Evolutionary conservation across 2,797 vertebrate species (phyloP), one percentile per base, ranked within the genome.

Genomic region (Tarsius wallacei): DNA sequence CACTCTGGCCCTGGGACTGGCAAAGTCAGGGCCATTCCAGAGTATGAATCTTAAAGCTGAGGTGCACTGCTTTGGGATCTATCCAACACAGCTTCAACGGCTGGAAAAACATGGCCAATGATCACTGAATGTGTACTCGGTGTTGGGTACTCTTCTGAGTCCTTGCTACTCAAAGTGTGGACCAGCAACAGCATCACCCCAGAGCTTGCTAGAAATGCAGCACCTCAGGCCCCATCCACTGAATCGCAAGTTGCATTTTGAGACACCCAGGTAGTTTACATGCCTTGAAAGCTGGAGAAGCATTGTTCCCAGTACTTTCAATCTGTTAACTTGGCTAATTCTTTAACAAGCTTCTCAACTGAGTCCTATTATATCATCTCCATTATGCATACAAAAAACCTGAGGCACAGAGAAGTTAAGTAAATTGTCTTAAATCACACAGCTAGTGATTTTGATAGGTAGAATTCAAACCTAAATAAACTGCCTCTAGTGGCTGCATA

Each of bases 401-500:
- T 74, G 73, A 28, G 7, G 22, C 31, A 19, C 28, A 61, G 26
- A 61, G 53, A 87, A 28, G 12, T 31, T 82, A 42, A 33, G 78
- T 57, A 28, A 82, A 61, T 88, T 57, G 13, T 71, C 49, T 83
- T 63, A 85, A 66, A n/a, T 28, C 61, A 81, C 22, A 8, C 3
- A 47, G 57, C 17, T 61, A 55, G 17, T 90, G 47, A 86, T 28
- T 90, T 68, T 53, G 77, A 8, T 19, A 5, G 28, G 24, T 17
- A 73, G 31, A 47, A 74, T 17, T 89, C 77, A n/a, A 24, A 57
- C 19, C 11, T 36, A 63, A 42, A 31, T 42, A 87, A 76, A 68
- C 16, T 17, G 9, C 33, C 33, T 49, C 28, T 49, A 53, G 24
- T 12, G 12, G n/a, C 57, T 1, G 1, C 0, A 7, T 9, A n/a